Base-by-base conservation (phyloP, 2,797 vertebrate species). In the Cygnus olor region DNA sequence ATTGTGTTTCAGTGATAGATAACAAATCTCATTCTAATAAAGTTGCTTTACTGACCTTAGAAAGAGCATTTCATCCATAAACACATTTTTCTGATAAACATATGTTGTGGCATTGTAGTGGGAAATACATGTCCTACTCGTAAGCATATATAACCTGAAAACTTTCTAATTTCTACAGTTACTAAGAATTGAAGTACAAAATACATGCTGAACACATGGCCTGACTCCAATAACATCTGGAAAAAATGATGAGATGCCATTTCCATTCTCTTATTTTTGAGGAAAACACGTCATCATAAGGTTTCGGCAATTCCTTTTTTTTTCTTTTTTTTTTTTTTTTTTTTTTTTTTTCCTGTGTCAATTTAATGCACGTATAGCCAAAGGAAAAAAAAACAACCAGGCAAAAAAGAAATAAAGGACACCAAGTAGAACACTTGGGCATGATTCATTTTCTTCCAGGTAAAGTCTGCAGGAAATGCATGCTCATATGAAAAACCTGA, bases 161-260 rank as follows among this genome's bases (percentile, higher is more conserved):
- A 56, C 1, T 0, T 17, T 70, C 13, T 79, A 0, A 0, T 63
- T 71, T 58, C 47, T 25, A 58, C 3, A 47, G 69, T 7, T 69
- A 36, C 36, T 63, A 63, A 53, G 6, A 61, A 70, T 0, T 58
- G 21, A 87, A 82, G 45, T 54, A 72, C 51, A 79, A 92, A 78
- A 11, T 28, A 53, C 0, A 0, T 30, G 53, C 65, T 80, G 54
- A 94, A 71, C 49, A 28, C 14, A 24, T 24, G n/a, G 24, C 21
- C 40, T 69, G 19, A 76, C 36, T 65, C 19, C 32, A 90, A 60
- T 19, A 76, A 80, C 1, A 70, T 3, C 30, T 60, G 61, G 14
- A 11, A 83, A 81, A 82, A 65, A 2, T 28, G 13, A 64, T 17
- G 20, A 88, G 45, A 77, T 60, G 38, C 7, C 42, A 49, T 87